phyloP scores from a whole-genome alignment of 2,797 vertebrate genomes.

The Tokudaia tokunoshimensis region DNA sequence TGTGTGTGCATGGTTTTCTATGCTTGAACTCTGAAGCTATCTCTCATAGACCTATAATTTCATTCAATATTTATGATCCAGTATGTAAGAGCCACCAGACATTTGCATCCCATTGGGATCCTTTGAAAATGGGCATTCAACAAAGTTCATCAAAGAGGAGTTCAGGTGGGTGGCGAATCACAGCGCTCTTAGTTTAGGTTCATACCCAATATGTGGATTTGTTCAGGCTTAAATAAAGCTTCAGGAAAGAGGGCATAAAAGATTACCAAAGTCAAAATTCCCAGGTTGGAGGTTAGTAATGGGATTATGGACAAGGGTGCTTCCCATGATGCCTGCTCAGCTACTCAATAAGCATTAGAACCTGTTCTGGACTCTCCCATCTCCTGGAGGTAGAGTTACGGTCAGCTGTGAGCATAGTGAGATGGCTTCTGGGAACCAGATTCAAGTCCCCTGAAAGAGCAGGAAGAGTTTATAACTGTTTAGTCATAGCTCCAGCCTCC shows the following conservation, averaged over 20 bases:
- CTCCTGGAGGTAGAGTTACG: neutral
- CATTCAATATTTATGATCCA: conserved; percentile 6
- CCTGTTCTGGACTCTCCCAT: neutral
- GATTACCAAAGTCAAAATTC: neutral
- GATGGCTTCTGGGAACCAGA: neutral
- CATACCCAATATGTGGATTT: neutral
- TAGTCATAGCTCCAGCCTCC: neutral
- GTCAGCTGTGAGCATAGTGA: neutral
- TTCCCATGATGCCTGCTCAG: neutral
- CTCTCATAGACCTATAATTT: neutral
- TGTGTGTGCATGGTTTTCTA: neutral
- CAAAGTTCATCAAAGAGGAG: neutral
- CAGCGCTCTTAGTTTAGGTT: neutral
- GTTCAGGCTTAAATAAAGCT: neutral
- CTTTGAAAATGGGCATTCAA: neutral
- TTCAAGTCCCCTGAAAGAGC: neutral
- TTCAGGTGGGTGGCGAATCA: too few relatives aligned
- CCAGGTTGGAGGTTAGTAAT: neutral
- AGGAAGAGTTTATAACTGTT: neutral
- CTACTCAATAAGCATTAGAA: neutral
- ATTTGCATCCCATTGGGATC: neutral
- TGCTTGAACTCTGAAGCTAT: neutral
- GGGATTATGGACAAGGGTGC: neutral
- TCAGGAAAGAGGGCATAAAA: neutral
- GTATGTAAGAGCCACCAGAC: neutral